Evolutionary conservation across 2,888 invertebrate species (phyloP).

Genomic region (Amphipoea lucens): DNA sequence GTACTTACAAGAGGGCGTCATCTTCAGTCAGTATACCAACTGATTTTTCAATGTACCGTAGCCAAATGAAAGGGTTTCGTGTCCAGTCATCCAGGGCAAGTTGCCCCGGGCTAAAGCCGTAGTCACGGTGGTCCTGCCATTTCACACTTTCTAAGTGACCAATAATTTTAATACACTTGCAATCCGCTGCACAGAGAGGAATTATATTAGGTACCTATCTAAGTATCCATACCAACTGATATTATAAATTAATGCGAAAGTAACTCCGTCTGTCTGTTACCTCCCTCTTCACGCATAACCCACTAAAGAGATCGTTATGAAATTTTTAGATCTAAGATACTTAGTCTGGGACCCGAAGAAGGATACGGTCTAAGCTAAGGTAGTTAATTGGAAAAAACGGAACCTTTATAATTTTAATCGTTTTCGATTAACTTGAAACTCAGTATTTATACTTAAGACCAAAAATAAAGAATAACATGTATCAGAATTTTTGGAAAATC

Average conservation of each 20-base stretch:
- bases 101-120: slow-evolving; percentile 72
- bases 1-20: slow-evolving; percentile 79
- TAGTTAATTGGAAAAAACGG: neutral
- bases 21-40: slow-evolving; percentile 79
- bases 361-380: too few relatives aligned
- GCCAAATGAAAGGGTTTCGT: slow-evolving; percentile 78
- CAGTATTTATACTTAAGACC: too few relatives aligned
- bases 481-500: too few relatives aligned
- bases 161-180: slow-evolving; percentile 78
- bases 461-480: too few relatives aligned
- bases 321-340: neutral
- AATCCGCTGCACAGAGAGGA: slow-evolving; percentile 62
- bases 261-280: neutral
- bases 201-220: too few relatives aligned
- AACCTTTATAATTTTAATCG: neutral
- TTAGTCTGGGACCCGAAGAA: neutral
- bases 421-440: too few relatives aligned
- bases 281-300: neutral
- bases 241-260: neutral
- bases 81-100: slow-evolving; percentile 81
- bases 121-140: slow-evolving; percentile 74
- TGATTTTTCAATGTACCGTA: slow-evolving; percentile 79
- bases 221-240: too few relatives aligned
- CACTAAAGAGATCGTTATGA: neutral
- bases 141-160: slow-evolving; percentile 80